A percentile compares a stretch with the other conserved stretches of the same genome.
These are phyloP conservation scores for Brenthis ino DNA, from an alignment of 2,888 invertebrate genomes.

Conservation along the genomic window DNA sequence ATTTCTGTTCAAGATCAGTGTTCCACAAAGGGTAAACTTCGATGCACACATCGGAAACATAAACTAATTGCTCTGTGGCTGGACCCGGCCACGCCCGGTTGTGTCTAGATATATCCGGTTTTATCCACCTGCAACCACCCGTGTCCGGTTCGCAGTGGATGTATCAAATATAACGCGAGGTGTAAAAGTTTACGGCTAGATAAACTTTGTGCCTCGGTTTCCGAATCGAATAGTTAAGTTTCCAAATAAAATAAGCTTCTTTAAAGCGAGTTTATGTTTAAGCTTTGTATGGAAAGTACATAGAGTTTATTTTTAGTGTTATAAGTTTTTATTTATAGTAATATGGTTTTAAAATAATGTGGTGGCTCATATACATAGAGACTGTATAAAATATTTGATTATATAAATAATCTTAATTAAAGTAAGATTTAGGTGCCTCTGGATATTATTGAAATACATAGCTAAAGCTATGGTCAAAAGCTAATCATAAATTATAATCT, in stretches of 20 bases:
- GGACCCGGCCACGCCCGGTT: slow-evolving; percentile 28
- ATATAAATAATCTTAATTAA: too few relatives aligned
- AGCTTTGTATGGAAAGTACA: slow-evolving; percentile 9
- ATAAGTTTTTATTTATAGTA: slow-evolving; percentile 1
- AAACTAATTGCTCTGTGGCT: slow-evolving; percentile 30
- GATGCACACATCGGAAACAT: slow-evolving; percentile 20
- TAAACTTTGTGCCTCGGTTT: slow-evolving; percentile 25
- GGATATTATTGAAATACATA: too few relatives aligned
- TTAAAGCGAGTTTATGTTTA: slow-evolving; percentile 9
- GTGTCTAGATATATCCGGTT: slow-evolving; percentile 40
- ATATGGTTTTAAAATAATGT: neutral
- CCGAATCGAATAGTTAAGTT: slow-evolving; percentile 26
- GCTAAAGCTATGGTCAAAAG: too few relatives aligned
- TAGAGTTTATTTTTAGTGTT: neutral
- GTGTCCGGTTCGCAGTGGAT: slow-evolving; percentile 34
- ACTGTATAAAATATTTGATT: too few relatives aligned
- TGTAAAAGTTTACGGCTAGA: slow-evolving; percentile 29
- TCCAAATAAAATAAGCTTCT: slow-evolving; percentile 19
- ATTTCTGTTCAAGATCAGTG: slow-evolving; percentile 19
- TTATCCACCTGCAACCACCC: slow-evolving; percentile 44
- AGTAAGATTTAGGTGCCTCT: too few relatives aligned
- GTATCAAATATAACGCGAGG: slow-evolving; percentile 25
- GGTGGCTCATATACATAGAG: neutral
- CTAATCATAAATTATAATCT: too few relatives aligned
- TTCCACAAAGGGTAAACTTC: slow-evolving; percentile 19